Evolutionary conservation across 2,113 vertebrate species (phyloP).

Genomic region (Setophaga coronata): DNA sequence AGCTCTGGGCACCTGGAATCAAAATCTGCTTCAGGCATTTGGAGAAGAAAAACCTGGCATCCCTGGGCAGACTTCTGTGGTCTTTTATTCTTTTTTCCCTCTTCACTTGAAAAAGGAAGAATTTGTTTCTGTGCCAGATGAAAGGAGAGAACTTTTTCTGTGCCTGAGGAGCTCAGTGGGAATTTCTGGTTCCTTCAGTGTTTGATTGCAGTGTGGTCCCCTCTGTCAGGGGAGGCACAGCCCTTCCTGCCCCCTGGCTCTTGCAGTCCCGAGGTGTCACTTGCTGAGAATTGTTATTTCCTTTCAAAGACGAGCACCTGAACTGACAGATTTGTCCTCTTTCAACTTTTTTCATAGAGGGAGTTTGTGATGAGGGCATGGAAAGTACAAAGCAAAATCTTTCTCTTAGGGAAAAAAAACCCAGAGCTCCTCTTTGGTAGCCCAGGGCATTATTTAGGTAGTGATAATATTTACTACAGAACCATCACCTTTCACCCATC

Average conservation of each 20-base stretch:
- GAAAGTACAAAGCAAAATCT: not conserved
- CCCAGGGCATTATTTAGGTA: not conserved
- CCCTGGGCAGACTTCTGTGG: not conserved
- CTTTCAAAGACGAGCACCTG: not conserved
- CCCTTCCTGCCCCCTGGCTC: not conserved
- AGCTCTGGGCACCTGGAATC: not conserved
- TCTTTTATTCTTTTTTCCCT: not conserved
- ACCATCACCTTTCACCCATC: not conserved
- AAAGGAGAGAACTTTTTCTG: not conserved
- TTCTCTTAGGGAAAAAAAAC: not conserved
- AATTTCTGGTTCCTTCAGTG: not conserved
- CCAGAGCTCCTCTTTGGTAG: not conserved
- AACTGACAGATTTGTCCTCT: not conserved
- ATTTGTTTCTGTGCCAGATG: not conserved
- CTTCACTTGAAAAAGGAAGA: not conserved
- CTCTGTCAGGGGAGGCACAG: not conserved
- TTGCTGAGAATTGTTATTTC: constrained; percentile 23
- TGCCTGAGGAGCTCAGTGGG: not conserved
- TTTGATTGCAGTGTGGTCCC: not conserved
- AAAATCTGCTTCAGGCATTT: not conserved
- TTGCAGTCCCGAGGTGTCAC: not conserved
- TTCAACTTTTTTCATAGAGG: not conserved
- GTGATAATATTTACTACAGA: not conserved
- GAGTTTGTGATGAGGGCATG: not conserved
- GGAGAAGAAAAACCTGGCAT: not conserved